Evolutionary conservation across 2,797 vertebrate genomes (phyloP).

Genomic region (Phataginus tricuspis): DNA sequence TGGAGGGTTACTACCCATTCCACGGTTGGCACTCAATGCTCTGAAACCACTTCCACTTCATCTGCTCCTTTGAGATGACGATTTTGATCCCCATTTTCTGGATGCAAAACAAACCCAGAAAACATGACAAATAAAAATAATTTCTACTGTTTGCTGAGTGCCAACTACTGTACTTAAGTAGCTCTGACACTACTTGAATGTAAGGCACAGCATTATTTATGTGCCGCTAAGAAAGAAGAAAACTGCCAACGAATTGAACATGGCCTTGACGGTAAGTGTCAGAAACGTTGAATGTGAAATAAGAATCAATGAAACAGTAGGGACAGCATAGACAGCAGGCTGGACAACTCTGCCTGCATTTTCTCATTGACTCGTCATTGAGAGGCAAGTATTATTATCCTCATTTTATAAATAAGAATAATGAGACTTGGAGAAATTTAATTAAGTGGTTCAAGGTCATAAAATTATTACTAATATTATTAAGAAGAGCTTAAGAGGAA

Average conservation of each 20-base stretch:
- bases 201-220: not conserved
- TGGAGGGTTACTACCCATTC: too few species aligned
- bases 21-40: not conserved
- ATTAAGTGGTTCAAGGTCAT: not conserved
- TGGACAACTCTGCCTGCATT: not conserved
- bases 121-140: not conserved
- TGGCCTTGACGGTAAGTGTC: not conserved
- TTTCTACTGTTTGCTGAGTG: not conserved
- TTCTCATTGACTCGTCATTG: not conserved
- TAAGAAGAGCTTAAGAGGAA: not conserved
- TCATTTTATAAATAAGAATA: not conserved
- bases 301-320: constrained; percentile 25
- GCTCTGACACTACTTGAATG: not conserved
- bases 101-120: not conserved
- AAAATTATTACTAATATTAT: not conserved
- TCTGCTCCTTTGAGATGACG: not conserved
- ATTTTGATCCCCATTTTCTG: not conserved
- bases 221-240: not conserved
- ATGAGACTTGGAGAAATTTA: not conserved
- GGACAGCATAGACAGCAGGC: not conserved
- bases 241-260: not conserved
- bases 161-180: not conserved
- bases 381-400: not conserved
- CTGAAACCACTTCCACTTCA: not conserved
- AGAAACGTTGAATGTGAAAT: not conserved